Conservation (phyloP, 1,140 invertebrate genomes). For the Caerostris extrusa region DNA sequence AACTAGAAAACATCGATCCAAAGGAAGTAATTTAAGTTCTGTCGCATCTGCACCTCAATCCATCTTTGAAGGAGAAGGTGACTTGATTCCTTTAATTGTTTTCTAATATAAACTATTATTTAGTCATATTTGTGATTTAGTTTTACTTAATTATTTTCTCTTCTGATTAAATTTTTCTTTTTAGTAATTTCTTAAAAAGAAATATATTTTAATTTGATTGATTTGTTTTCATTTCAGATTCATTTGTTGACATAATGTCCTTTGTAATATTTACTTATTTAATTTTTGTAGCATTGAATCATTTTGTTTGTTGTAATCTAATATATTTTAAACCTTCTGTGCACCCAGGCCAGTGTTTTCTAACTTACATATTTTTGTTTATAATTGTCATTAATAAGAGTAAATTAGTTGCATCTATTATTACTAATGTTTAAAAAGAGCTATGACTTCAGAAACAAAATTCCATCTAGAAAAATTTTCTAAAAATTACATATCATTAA, state of each 20-base stretch:
- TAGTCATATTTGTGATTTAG: neutral
- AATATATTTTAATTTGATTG: neutral
- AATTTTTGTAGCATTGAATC: neutral
- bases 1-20: slow-evolving; percentile 67
- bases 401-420: no score
- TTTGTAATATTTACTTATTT: neutral
- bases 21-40: slow-evolving; percentile 55
- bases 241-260: neutral
- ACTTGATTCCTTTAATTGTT: neutral
- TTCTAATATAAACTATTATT: neutral
- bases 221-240: neutral
- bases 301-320: neutral
- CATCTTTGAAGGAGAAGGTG: slow-evolving; percentile 67
- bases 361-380: no score
- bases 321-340: no score
- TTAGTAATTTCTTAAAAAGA: no score
- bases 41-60: slow-evolving; percentile 48
- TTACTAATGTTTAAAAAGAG: no score
- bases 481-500: no score
- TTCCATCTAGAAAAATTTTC: no score
- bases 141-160: neutral
- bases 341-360: no score
- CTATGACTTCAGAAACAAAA: no score
- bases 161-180: no score
- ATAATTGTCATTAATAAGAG: no score